Evolutionary conservation across 1,140 invertebrate species (phyloP), one percentile per base, ranked within the genome.

Genomic region (Temnothorax nylanderi): DNA sequence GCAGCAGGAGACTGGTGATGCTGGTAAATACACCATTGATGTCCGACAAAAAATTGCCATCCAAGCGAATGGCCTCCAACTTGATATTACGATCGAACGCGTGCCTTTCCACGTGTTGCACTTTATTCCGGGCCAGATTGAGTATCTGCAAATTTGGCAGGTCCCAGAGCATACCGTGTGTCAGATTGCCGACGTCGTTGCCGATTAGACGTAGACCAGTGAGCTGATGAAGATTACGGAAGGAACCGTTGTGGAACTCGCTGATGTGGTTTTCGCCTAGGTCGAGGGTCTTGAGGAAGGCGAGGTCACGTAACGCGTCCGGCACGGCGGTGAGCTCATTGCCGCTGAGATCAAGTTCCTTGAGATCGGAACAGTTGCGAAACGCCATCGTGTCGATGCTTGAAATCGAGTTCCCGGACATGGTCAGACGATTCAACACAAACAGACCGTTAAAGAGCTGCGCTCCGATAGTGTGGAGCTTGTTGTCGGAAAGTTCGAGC

Each of bases 301-400:
- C 96, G 47, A 98, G 95, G 92, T 98, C 97, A 93, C 97, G 97
- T 13, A 99, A 93, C 5, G 98, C 98, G 85, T 97, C 97, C 3
- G 99, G 98, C 51, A 99, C 97, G 67, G 97, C 96, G 69, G 96
- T 96, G 69, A 99, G 94, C 88, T 97, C 96, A 95, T 99, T 99
- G 21, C 97, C 97, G 92, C 98, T 98, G 34, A 99, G 95, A 95
- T 98, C 98, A 3, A 99, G 95, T 91, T 99, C 98, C 94, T 98
- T 98, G n/a, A 99, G 95, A 90, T 98, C 98, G 5, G 98, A 98
- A 92, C 98, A 98, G 95, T 98, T 99, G 94, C 97, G 97, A 92
- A 99, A 99, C n/a, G 98, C 97, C 89, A 97, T 97, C 13, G 96
- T 95, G 93, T 98, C 97, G 84, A 99, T 96, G 87, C 96, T 97